Conservation (phyloP, 2,888 invertebrate species). For the Himalopsyche tibetana region DNA sequence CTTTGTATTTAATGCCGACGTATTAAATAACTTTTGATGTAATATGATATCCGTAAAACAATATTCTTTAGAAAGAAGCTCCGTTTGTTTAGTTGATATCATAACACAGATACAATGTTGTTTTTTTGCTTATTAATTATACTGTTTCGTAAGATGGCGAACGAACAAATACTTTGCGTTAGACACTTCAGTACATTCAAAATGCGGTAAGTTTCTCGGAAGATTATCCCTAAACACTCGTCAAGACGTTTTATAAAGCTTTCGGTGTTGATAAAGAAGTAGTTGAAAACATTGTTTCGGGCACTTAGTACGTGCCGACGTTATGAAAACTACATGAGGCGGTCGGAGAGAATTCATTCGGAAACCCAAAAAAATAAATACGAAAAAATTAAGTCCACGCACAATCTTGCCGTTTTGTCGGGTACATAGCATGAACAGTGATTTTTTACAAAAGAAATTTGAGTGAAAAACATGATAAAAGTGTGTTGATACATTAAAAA, state of each 20-base stretch:
- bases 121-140: slow-evolving; percentile 19
- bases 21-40: no score
- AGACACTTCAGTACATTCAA: slow-evolving; percentile 24
- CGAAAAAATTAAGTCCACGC: no score
- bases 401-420: no score
- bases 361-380: no score
- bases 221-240: slow-evolving; percentile 35
- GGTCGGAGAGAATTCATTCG: no score
- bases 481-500: no score
- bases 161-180: not conserved
- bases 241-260: slow-evolving; percentile 42
- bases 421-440: no score
- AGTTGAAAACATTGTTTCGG: slow-evolving; percentile 30
- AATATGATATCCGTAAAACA: no score
- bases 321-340: not conserved
- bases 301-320: not conserved
- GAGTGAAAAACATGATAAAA: no score
- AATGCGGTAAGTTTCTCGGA: slow-evolving; percentile 32
- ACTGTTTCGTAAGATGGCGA: not conserved
- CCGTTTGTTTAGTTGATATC: not conserved
- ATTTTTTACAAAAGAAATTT: no score
- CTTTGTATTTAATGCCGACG: no score
- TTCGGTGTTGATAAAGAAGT: slow-evolving; percentile 28
- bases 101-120: not conserved
- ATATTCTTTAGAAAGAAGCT: not conserved